Percentiles rank a stretch among this genome's conserved stretches.
Conservation (phyloP, 92 coral and sea anemone species). For the Phenganax subtilis region DNA sequence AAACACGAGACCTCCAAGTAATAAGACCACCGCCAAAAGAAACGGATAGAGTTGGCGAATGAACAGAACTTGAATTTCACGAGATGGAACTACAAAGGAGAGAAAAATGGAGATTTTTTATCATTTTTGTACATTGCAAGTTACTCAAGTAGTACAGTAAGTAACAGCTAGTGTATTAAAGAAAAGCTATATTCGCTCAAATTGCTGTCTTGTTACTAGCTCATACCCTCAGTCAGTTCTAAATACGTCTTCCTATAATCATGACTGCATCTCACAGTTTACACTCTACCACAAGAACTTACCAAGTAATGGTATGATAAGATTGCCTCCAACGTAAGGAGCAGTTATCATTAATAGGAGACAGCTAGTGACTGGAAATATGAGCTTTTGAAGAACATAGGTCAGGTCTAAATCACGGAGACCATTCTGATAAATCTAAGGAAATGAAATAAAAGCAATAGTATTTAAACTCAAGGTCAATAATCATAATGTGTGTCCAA, state of each 20-base stretch:
- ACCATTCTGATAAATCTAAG: slow-evolving; percentile 87
- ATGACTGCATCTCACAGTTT: no score
- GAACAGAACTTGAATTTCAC: slow-evolving; percentile 74
- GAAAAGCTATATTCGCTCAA: no score
- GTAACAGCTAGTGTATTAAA: no score
- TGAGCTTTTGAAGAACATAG: slow-evolving; percentile 67
- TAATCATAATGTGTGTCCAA: background rate
- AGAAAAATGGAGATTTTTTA: no score
- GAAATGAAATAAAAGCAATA: background rate
- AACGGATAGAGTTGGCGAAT: slow-evolving; percentile 92
- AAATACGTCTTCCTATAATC: no score
- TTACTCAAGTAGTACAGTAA: no score
- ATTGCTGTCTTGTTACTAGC: no score
- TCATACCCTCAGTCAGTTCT: no score
- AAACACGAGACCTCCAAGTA: slow-evolving; percentile 74
- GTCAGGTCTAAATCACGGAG: slow-evolving; percentile 77
- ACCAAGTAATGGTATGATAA: slow-evolving; percentile 79
- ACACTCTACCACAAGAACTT: background rate
- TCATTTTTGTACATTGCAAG: no score
- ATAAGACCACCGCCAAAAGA: slow-evolving; percentile 66
- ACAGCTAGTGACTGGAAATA: slow-evolving; percentile 73
- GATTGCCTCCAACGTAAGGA: slow-evolving; percentile 88
- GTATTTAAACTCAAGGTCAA: background rate
- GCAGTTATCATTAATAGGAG: slow-evolving; percentile 74
- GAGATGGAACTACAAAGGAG: slow-evolving; percentile 65